Percentiles rank a stretch among this genome's conserved stretches.
phyloP scores from a whole-genome alignment of 1,140 invertebrate genomes.

The Pentalonia nigronervosa region DNA sequence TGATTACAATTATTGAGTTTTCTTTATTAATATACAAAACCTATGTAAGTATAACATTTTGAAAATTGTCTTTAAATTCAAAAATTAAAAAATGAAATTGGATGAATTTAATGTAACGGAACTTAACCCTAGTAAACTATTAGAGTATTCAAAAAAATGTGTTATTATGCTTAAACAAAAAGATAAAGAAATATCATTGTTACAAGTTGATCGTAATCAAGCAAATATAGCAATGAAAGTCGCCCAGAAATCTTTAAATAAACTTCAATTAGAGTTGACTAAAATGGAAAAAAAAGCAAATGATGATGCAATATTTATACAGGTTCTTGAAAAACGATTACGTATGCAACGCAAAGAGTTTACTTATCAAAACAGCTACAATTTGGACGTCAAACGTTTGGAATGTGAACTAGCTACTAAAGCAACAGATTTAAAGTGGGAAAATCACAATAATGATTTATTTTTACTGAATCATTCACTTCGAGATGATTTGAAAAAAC shows the following conservation, averaged over 20 bases:
- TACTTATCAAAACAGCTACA: neutral
- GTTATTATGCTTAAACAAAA: neutral
- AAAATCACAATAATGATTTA: neutral
- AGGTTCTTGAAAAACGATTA: neutral
- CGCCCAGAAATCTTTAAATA: neutral
- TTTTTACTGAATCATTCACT: neutral
- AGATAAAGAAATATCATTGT: neutral
- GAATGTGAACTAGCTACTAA: neutral
- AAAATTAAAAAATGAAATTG: neutral
- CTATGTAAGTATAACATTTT: neutral
- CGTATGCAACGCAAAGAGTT: neutral
- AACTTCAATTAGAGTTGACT: neutral
- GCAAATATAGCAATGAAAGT: neutral
- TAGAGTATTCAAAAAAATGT: neutral
- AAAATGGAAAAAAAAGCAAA: neutral
- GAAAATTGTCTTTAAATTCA: neutral
- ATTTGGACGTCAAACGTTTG: neutral
- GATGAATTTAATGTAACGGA: neutral
- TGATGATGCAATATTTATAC: neutral
- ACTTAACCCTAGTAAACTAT: neutral
- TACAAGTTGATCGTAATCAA: neutral
- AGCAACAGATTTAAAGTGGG: neutral
- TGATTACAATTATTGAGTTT: neutral
- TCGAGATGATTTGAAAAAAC: neutral
- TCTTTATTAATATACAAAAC: neutral